Base-by-base conservation (phyloP, 2,113 vertebrate genomes). In the Hippopotamus amphibius region DNA sequence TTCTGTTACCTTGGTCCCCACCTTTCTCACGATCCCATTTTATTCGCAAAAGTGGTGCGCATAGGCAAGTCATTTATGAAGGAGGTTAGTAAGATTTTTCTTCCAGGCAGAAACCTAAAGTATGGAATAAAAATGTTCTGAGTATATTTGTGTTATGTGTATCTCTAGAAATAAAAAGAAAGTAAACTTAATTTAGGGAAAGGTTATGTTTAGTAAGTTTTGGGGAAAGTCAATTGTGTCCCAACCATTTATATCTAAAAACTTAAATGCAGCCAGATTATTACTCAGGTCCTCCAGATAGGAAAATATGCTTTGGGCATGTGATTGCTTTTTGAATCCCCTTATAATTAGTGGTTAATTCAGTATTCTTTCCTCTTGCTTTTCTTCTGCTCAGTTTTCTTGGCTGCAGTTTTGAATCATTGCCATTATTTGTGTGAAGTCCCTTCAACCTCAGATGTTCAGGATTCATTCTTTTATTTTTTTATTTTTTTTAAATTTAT, bases 31-130 rank as follows among this genome's bases (percentile, higher is more conserved):
- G 99, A 99, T 97, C 99, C 99, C 57, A 99, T 99, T 98, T 99
- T 99, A 81, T 99, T 99, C 17, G 99, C 99, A 37, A 99, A 99
- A 99, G 98, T 99, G 15, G 99, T 99, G 43, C 99, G 99, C 24
- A 98, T 99, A 94, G 99, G 99, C 95, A 99, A 99, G 98, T 99
- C 98, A 21, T 99, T 99, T 98, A 99, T 99, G 99, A 99, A 99
- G 97, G 99, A 99, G 99, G 99, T 99, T 97, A 97, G 98, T 99
- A 94, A 98, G 77, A 97, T 59, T 93, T 88, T 95, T 96, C 50
- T 98, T 97, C 57, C 9, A 84, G 61, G 37, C 43, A 85, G 84
- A 91, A 93, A 81, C 68, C 50, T 88, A 84, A 83, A 59, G 87
- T 96, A 87, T 93, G 33, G 43, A 95, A 87, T 90, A 74, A 88